Evolutionary conservation across 92 coral and sea anemone genomes (phyloP).

Genomic region (Parazoanthus darwini): DNA sequence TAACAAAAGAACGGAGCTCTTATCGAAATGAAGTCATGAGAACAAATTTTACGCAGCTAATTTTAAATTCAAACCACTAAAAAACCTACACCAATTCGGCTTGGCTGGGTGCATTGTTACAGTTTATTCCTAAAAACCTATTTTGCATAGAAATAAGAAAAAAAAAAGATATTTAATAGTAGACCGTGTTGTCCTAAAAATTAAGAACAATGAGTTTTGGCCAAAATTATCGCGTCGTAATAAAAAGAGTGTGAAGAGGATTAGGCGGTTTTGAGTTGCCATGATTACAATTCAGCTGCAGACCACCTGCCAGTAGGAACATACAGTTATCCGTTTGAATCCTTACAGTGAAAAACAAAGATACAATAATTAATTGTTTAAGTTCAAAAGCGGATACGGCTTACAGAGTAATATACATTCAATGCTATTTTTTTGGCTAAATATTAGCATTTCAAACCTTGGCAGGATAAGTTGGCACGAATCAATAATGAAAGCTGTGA

Average conservation of each 20-base stretch:
- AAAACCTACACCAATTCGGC: no score
- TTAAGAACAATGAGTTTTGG: background rate
- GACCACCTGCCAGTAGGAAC: background rate
- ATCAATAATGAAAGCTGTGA: background rate
- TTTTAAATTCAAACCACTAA: no score
- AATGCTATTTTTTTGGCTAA: background rate
- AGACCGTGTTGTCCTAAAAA: background rate
- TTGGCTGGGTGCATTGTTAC: no score
- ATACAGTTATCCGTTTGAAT: background rate
- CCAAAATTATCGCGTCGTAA: background rate
- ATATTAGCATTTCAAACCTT: background rate
- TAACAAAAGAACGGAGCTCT: no score
- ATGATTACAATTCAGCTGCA: background rate
- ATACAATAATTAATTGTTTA: background rate
- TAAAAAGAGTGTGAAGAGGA: background rate
- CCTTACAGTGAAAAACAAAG: background rate
- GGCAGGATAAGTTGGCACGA: background rate
- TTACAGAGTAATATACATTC: background rate
- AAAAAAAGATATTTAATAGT: no score
- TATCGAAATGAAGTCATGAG: no score
- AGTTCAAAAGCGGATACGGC: background rate
- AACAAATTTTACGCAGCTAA: no score
- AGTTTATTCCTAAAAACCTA: no score
- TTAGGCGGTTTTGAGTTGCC: background rate
- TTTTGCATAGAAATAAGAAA: background rate